phyloP scores from a whole-genome alignment of 2,113 vertebrate species.

The Microcebus griseorufus region DNA sequence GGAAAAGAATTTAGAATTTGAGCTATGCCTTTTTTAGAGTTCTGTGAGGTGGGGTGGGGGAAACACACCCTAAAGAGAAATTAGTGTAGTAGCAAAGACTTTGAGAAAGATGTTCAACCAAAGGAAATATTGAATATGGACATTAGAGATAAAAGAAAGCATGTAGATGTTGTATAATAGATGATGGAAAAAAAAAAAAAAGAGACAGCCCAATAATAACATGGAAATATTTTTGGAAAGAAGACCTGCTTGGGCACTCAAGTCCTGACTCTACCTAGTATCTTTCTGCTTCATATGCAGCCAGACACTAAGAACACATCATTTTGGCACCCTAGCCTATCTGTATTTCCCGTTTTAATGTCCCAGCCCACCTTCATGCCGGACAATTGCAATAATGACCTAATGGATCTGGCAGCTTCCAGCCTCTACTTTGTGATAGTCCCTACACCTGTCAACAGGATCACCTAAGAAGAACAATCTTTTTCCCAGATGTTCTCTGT shows the following conservation, averaged over 20 bases:
- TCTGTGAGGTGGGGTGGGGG: background rate
- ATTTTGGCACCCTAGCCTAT: background rate
- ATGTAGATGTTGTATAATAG: background rate
- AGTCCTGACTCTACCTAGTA: background rate
- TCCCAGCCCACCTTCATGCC: accelerated
- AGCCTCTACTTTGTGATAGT: background rate
- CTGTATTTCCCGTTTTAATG: background rate
- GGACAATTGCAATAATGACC: background rate
- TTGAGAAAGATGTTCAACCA: background rate
- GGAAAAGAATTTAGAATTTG: background rate
- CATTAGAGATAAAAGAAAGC: background rate
- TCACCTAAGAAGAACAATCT: background rate
- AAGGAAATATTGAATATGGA: background rate
- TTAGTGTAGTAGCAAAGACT: background rate
- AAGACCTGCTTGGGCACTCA: background rate
- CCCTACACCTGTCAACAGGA: background rate
- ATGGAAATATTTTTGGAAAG: background rate
- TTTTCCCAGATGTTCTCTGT: background rate
- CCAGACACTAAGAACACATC: background rate
- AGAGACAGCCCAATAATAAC: background rate
- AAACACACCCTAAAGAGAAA: background rate
- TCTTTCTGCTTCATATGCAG: background rate
- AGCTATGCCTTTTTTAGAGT: background rate
- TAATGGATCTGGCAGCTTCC: background rate
- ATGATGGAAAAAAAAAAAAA: background rate